phyloP scores from a whole-genome alignment of 1,140 invertebrate genomes.

The Homarus americanus region DNA sequence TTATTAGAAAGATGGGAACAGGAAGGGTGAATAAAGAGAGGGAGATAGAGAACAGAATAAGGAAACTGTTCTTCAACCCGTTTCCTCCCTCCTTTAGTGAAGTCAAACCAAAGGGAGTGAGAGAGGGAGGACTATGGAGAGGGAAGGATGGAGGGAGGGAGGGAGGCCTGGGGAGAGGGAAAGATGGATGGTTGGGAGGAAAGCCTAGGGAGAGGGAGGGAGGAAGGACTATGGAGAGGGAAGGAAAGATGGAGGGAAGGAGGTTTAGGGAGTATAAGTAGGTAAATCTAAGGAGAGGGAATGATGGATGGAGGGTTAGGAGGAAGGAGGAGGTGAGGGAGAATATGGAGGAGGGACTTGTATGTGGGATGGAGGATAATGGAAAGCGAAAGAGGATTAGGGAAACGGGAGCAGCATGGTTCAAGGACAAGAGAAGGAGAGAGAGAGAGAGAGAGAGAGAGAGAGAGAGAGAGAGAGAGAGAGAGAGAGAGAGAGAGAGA shows the following conservation, averaged over 20 bases:
- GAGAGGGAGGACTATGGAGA: not conserved
- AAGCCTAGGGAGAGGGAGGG: not conserved
- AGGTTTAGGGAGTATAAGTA: not conserved
- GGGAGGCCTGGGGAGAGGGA: not conserved
- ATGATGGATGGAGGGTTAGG: not conserved
- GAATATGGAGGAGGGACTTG: no score
- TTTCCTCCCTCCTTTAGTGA: no score
- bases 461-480: not conserved
- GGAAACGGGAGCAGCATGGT: no score
- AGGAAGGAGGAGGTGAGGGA: not conserved
- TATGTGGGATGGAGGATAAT: not conserved
- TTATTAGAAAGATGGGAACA: no score
- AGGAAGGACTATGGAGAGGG: not conserved
- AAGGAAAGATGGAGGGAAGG: not conserved
- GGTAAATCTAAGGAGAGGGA: no score
- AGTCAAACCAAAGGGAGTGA: no score
- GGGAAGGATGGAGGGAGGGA: not conserved
- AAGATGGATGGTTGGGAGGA: not conserved
- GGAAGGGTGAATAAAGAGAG: no score
- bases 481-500: constrained; percentile 19
- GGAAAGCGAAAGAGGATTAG: not conserved
- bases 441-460: not conserved
- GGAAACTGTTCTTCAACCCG: no score
- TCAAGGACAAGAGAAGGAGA: not conserved
- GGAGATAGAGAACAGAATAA: no score